Conservation (phyloP, 1,140 invertebrate genomes). For the Oscheius sp. region DNA sequence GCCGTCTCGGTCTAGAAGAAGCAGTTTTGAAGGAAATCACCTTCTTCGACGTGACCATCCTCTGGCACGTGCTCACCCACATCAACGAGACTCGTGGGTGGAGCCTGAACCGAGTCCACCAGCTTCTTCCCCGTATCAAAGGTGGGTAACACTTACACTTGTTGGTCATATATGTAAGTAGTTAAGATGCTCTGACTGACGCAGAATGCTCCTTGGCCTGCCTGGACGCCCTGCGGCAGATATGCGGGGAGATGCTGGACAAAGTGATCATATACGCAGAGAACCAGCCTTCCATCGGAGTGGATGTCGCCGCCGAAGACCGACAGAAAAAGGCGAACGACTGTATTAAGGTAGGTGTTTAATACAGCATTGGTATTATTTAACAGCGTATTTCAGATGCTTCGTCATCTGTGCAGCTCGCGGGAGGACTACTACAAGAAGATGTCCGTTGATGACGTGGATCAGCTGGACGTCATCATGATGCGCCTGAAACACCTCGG, state of each 20-base stretch:
- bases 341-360: not conserved
- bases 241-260: not conserved
- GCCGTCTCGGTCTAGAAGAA: not conserved
- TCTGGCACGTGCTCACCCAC: not conserved
- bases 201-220: not conserved
- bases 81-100: not conserved
- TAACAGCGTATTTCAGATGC: not conserved
- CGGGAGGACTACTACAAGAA: not conserved
- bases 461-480: not conserved
- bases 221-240: not conserved
- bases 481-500: not conserved
- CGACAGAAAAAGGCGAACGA: not conserved
- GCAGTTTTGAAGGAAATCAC: not conserved
- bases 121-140: not conserved
- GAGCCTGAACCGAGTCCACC: not conserved
- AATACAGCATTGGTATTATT: not conserved
- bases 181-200: not conserved
- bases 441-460: not conserved
- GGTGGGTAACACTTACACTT: not conserved
- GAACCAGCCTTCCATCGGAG: not conserved
- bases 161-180: not conserved
- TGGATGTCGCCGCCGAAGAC: not conserved
- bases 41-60: not conserved
- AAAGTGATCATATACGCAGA: not conserved
- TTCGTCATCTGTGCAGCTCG: not conserved